Percentiles rank a stretch among this genome's conserved stretches.
phyloP scores from a whole-genome alignment of 2,113 vertebrate genomes.

The Astur gentilis region DNA sequence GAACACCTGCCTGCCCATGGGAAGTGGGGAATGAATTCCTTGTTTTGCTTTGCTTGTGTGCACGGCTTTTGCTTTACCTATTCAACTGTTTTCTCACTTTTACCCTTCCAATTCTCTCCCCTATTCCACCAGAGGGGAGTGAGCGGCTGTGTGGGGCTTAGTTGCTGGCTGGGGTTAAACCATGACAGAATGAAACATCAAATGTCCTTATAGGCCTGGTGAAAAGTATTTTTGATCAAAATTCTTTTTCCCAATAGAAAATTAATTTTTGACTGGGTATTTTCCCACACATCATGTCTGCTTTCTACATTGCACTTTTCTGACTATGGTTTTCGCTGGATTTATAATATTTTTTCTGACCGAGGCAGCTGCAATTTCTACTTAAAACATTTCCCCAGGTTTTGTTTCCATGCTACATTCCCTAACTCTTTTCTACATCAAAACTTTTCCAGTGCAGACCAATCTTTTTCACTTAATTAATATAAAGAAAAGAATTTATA shows the following conservation, averaged over 20 bases:
- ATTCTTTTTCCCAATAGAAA: neutral
- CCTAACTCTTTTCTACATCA: neutral
- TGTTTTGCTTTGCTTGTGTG: neutral
- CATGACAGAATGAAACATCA: neutral
- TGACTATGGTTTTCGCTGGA: neutral
- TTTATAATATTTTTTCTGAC: neutral
- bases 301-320: neutral
- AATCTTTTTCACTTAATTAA: neutral
- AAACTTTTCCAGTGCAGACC: neutral
- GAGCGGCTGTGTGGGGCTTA: neutral
- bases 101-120: neutral
- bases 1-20: accelerated
- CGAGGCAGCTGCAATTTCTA: neutral
- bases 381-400: neutral
- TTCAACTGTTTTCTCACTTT: neutral
- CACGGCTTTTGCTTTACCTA: neutral
- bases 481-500: neutral
- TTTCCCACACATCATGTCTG: neutral
- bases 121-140: neutral
- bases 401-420: neutral
- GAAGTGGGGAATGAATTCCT: neutral
- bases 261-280: neutral
- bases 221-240: neutral
- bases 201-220: neutral
- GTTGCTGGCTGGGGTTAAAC: neutral